These are phyloP conservation scores for Struthio camelus DNA, from an alignment of 2,113 vertebrate genomes.

Conservation along the genomic window DNA sequence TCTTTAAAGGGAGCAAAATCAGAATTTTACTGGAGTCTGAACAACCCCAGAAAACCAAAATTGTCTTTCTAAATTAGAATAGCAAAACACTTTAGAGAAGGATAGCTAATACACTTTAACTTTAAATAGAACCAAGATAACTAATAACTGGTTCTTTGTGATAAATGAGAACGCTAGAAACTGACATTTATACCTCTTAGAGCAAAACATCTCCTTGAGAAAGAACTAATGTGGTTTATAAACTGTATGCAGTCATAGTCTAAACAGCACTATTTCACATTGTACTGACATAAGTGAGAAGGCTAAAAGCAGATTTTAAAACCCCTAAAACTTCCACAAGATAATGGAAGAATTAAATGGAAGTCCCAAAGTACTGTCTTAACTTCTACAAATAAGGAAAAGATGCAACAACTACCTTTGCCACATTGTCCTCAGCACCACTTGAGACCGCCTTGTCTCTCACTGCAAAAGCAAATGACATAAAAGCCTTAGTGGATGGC, in stretches of 20 bases:
- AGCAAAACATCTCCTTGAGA: neutral
- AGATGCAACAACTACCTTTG: conserved; percentile 35
- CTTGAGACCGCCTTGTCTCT: neutral
- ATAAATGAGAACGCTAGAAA: neutral
- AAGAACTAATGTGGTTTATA: neutral
- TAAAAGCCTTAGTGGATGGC: neutral
- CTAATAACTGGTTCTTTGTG: neutral
- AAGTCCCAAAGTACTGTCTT: neutral
- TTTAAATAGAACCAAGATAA: neutral
- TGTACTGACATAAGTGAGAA: neutral
- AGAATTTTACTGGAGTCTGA: neutral
- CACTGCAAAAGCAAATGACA: conserved; percentile 7
- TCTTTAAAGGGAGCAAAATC: neutral
- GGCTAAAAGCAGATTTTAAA: neutral
- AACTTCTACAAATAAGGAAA: neutral
- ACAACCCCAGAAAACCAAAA: neutral
- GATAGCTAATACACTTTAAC: neutral
- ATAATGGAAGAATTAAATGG: neutral
- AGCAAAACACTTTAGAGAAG: neutral
- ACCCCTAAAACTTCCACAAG: neutral
- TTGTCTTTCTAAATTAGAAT: neutral
- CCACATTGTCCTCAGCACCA: neutral
- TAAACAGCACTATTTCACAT: neutral
- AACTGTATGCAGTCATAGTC: neutral
- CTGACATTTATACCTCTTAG: neutral